Conservation (phyloP, 2,113 vertebrate species). For the Glareola pratincola region DNA sequence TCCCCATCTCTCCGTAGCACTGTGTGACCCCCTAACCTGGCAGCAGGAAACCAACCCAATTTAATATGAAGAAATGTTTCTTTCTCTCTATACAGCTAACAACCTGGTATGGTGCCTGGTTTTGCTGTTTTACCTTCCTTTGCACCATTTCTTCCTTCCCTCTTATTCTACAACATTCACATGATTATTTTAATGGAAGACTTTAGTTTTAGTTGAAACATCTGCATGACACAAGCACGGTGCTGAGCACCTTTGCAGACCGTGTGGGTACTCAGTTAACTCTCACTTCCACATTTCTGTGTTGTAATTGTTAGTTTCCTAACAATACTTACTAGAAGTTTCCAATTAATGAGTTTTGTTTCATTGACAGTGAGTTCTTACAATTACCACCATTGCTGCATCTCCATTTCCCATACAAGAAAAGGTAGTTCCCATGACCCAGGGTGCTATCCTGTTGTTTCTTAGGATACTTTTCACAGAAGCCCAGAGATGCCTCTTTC, state of each 20-base stretch:
- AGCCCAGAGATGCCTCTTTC: not conserved
- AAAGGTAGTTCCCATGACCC: not conserved
- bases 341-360: not conserved
- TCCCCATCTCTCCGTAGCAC: not conserved
- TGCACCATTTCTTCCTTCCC: not conserved
- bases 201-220: not conserved
- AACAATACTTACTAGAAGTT: not conserved
- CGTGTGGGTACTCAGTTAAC: not conserved
- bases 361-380: not conserved
- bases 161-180: not conserved
- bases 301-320: not conserved
- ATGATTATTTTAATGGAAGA: not conserved
- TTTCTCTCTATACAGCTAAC: not conserved
- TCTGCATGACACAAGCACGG: fast-evolving
- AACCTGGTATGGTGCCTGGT: not conserved
- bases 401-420: not conserved
- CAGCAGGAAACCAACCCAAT: not conserved
- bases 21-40: not conserved
- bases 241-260: not conserved
- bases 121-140: not conserved
- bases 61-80: not conserved
- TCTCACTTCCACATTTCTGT: not conserved
- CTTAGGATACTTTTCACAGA: not conserved
- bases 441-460: not conserved
- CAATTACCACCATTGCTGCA: not conserved